Evolutionary conservation across 1,140 invertebrate genomes (phyloP).

Genomic region (Pogonomyrmex californicus): DNA sequence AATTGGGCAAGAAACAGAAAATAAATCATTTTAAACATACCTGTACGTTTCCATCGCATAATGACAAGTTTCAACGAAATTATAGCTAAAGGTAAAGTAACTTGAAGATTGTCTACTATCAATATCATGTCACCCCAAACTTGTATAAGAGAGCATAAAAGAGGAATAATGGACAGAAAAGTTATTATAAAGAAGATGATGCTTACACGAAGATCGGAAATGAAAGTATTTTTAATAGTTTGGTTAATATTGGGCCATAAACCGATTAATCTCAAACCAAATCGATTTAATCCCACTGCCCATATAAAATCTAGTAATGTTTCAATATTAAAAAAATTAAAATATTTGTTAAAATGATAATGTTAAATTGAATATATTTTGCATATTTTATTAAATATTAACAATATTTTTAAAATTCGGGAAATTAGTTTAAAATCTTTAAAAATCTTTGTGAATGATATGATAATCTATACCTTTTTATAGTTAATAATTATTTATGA

Average conservation of each 20-base stretch:
- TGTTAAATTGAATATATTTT: too few species aligned
- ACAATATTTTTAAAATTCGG: too few species aligned
- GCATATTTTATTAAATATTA: too few species aligned
- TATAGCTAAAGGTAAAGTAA: constrained; percentile 16
- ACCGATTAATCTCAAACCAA: constrained; percentile 27
- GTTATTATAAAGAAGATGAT: not conserved
- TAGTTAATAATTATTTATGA: too few species aligned
- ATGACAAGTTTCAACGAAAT: constrained; percentile 11
- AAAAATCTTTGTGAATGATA: too few species aligned
- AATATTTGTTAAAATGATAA: too few species aligned
- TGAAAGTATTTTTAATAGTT: not conserved
- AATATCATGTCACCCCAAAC: constrained; percentile 4
- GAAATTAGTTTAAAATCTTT: too few species aligned
- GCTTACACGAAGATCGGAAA: not conserved
- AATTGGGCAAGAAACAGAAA: not conserved
- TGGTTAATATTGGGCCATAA: constrained; percentile 7
- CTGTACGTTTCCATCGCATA: constrained; percentile 15
- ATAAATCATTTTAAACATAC: constrained; percentile 1
- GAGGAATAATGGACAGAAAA: not conserved
- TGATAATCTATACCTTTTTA: too few species aligned
- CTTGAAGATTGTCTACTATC: constrained; percentile 31
- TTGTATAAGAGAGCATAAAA: not conserved
- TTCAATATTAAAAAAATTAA: not conserved
- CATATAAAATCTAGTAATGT: constrained; percentile 55
- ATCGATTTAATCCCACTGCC: constrained; percentile 46